phyloP scores from a whole-genome alignment of 2,888 invertebrate species.

The Microctonus hyperodae region DNA sequence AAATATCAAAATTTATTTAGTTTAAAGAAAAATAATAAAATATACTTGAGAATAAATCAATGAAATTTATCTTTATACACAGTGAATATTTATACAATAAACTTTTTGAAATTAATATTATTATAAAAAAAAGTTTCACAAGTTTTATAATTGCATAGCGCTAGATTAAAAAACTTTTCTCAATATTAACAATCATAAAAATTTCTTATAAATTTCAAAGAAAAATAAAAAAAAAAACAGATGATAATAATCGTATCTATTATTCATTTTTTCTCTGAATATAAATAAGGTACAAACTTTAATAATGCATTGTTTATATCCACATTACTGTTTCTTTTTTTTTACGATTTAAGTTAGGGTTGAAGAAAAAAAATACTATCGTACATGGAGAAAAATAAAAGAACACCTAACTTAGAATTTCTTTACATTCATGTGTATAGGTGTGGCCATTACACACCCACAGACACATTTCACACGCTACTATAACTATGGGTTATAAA shows the following conservation, averaged over 20 bases:
- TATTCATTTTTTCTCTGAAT: neutral
- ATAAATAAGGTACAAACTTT: neutral
- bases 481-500: neutral
- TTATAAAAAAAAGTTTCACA: neutral
- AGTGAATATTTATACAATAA: too few species aligned
- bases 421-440: neutral
- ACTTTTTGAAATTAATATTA: too few species aligned
- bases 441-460: neutral
- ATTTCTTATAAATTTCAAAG: neutral
- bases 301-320: neutral
- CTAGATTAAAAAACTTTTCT: too few species aligned
- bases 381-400: neutral
- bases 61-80: too few species aligned
- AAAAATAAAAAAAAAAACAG: neutral
- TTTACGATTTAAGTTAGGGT: neutral
- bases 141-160: neutral
- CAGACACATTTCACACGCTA: neutral
- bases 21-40: too few species aligned
- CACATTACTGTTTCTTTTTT: neutral
- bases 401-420: neutral
- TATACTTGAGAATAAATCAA: too few species aligned
- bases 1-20: neutral
- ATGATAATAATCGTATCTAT: neutral
- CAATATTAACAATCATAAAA: too few species aligned
- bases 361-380: neutral